A percentile compares a stretch with the other conserved stretches of the same genome.
Evolutionary conservation across 1,140 invertebrate species (phyloP).

Genomic region (Hylyphantes graminicola): DNA sequence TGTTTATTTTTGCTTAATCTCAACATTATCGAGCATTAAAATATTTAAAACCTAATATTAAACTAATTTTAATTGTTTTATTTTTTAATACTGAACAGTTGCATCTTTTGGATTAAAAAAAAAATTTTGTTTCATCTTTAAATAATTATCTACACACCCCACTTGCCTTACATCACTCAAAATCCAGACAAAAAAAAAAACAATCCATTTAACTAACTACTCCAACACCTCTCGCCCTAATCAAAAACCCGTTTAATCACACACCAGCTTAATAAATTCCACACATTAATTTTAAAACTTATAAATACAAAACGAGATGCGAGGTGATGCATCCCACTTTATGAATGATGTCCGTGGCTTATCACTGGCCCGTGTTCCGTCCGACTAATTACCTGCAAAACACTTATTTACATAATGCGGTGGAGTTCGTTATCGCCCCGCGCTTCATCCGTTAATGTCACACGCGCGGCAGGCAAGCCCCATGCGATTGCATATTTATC

Average conservation of each 20-base stretch:
- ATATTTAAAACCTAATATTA: too few species aligned
- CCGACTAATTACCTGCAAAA: conserved; percentile 44
- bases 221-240: too few species aligned
- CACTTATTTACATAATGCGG: conserved; percentile 44
- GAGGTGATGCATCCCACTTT: conserved; percentile 6
- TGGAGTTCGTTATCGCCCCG: conserved; percentile 34
- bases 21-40: too few species aligned
- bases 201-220: too few species aligned
- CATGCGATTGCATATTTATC: conserved; percentile 29
- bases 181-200: too few species aligned
- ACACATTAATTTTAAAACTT: neutral
- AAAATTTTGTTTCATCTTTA: too few species aligned
- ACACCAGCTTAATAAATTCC: conserved; percentile 1
- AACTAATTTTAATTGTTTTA: too few species aligned
- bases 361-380: conserved; percentile 25
- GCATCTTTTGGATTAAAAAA: too few species aligned
- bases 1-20: too few species aligned
- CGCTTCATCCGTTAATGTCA: conserved; percentile 38
- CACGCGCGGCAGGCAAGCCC: neutral
- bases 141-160: too few species aligned
- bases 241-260: conserved; percentile 8
- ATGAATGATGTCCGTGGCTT: conserved; percentile 21
- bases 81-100: too few species aligned
- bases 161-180: too few species aligned
- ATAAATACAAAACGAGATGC: neutral